Evolutionary conservation across 2,113 vertebrate species (phyloP), one percentile per base, ranked within the genome.

Genomic region (Tetrao urogallus): DNA sequence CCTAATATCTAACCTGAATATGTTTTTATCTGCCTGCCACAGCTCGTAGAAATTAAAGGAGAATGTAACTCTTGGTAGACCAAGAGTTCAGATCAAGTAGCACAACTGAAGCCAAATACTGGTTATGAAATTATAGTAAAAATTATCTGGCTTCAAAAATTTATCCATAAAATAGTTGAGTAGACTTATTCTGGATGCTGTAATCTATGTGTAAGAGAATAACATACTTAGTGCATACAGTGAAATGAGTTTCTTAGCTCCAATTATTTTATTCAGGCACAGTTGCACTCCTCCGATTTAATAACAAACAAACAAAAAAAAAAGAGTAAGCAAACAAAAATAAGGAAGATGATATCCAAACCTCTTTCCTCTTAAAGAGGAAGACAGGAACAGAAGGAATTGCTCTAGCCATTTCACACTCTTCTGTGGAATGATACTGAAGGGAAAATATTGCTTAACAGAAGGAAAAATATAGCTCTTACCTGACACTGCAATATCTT

Each of bases 371-470:
- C 27, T 58, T 36, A 48, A 38, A 69, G 38, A 70, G 42, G 60
- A 20, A 86, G 16, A 71, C 8, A 56, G 45, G 45, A 88, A 81
- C 69, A 83, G 83, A 88, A 94, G 56, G 67, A 22, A 76, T 73
- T 32, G 32, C 50, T 13, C n/a, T 72, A 92, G 48, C 76, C 30
- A 76, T 88, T 86, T 94, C 66, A 82, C 67, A 80, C 21, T 73
- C 17, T 88, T 40, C 18, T 52, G 48, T 20, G 42, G 43, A 88
- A 50, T 82, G 82, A 34, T 43, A 48, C 22, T 28, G 34, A 86
- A 77, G 20, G 30, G 54, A 58, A 95, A 91, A 85, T 76, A 89
- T 48, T n/a, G 82, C 17, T 69, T 58, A 89, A 79, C 40, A 86
- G 48, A 80, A 80, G 20, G 36, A n/a, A 66, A 86, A 80, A 66